Percentiles rank a stretch among this genome's conserved stretches.
phyloP scores from a whole-genome alignment of 2,113 vertebrate genomes.

The Pseudopodoces humilis region DNA sequence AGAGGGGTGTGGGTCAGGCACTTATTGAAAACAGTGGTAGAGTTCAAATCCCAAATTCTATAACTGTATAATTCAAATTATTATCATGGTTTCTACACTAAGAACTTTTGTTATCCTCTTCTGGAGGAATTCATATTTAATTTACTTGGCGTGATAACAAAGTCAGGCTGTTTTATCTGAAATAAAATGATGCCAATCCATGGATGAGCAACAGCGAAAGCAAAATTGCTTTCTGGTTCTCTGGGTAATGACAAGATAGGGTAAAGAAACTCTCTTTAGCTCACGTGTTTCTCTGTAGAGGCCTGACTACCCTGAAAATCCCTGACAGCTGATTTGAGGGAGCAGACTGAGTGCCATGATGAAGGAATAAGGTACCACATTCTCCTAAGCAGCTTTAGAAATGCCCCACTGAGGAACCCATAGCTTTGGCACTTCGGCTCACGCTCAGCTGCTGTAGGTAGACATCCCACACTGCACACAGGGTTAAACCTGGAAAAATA shows the following conservation, averaged over 20 bases:
- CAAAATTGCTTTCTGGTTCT: background rate
- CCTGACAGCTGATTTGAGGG: background rate
- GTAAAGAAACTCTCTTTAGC: background rate
- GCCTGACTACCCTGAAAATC: background rate
- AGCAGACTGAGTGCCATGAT: background rate
- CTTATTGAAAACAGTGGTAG: background rate
- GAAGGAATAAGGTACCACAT: background rate
- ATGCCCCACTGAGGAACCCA: background rate
- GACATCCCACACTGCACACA: rapidly evolving
- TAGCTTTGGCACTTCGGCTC: background rate
- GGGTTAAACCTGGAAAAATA: background rate
- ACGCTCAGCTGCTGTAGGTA: background rate
- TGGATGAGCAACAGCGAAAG: background rate
- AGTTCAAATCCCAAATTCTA: background rate
- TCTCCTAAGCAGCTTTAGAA: background rate
- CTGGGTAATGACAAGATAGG: background rate
- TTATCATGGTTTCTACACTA: background rate
- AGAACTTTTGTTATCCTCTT: background rate
- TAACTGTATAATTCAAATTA: background rate
- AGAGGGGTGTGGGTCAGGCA: background rate
- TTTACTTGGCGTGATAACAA: background rate
- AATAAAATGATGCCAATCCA: background rate
- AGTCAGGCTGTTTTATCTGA: background rate
- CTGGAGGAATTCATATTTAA: background rate
- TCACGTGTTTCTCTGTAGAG: background rate